Base-by-base conservation (phyloP, 2,888 invertebrate species). In the Cantharis rufa region DNA sequence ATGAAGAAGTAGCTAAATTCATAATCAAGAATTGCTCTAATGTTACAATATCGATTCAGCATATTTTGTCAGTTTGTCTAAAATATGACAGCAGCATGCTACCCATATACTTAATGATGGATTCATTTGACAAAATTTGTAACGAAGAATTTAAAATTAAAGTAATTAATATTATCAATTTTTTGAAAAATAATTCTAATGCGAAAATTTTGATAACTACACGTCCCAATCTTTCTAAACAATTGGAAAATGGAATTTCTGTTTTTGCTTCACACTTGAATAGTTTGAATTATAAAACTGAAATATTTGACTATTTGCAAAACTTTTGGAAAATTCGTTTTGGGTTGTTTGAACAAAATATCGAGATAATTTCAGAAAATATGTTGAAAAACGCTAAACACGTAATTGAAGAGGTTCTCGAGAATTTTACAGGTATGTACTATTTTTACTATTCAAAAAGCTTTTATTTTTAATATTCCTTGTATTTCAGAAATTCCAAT, bases 181-280 rank as follows among this genome's bases (percentile, higher is more conserved):
- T 64, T 71, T 11, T 78, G 10, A 72, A 75, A 63, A 0, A 27
- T 9, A 27, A n/a, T 11, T 11, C 32, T 5, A 70, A 27, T 10
- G 72, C 18, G 10, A 72, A 75, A n/a, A 72, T 78, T 5, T 62
- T 78, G 15, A 75, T 78, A 21, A 78, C 78, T 2, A 78, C 78
- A 9, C 70, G 75, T 24, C 75, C 70, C 10, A 72, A 72, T 16
- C 18, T 10, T 16, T 66, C 72, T n/a, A 62, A 32, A 28, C 32
- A 70, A 27, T 18, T 78, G 10, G 72, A 78, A 73, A 75, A 78
- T 68, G 75, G 28, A n/a, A 16, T 78, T 48, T 73, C 72, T 28
- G 69, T 69, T 3, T 72, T 72, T 62, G 68, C 78, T 15, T 72
- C 72, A 3, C n/a, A 78, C 9, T 73, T 71, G 62, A 61, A 70